A percentile compares a stretch with the other conserved stretches of the same genome.
Conservation (phyloP, 2,888 invertebrate genomes). For the Drosophila putrida region DNA sequence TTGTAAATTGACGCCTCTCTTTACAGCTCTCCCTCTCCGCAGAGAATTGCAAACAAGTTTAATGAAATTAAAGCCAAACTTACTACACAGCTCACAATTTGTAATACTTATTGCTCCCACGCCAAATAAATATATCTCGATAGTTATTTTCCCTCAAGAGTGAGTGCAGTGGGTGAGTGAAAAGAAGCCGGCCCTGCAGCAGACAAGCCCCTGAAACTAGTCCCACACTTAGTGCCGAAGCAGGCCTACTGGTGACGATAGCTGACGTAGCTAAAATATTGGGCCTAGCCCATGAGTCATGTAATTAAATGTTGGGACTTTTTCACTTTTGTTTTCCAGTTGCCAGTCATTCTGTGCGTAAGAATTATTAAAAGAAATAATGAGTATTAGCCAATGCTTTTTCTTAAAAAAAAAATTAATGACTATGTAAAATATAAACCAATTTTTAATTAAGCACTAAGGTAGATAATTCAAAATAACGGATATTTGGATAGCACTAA, state of each 20-base stretch:
- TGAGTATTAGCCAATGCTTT: background rate
- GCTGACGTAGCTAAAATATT: constrained; percentile 5
- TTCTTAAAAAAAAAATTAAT: no score
- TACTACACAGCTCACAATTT: constrained; percentile 9
- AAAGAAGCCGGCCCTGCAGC: constrained; percentile 31
- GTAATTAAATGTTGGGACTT: background rate
- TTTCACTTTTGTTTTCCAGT: background rate
- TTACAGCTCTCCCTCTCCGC: constrained; percentile 8
- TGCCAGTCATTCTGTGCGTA: constrained; percentile 4
- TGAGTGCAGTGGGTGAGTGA: constrained; percentile 9
- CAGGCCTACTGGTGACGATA: constrained; percentile 20
- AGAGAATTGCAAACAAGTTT: background rate
- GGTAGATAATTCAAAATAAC: no score
- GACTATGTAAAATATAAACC: background rate
- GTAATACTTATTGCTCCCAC: constrained; percentile 38
- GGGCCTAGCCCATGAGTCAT: constrained; percentile 39
- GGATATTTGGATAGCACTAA: no score
- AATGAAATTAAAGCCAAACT: constrained; percentile 10
- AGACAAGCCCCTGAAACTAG: constrained; percentile 67
- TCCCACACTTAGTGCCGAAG: constrained; percentile 49
- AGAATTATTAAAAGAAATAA: background rate
- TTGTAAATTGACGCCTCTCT: background rate
- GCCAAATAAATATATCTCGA: constrained; percentile 15
- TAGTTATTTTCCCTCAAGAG: constrained; percentile 4
- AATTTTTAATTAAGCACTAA: no score